Percentiles rank a stretch among this genome's conserved stretches.
Evolutionary conservation across 2,113 vertebrate genomes (phyloP).

Genomic region (Sciurus niger): DNA sequence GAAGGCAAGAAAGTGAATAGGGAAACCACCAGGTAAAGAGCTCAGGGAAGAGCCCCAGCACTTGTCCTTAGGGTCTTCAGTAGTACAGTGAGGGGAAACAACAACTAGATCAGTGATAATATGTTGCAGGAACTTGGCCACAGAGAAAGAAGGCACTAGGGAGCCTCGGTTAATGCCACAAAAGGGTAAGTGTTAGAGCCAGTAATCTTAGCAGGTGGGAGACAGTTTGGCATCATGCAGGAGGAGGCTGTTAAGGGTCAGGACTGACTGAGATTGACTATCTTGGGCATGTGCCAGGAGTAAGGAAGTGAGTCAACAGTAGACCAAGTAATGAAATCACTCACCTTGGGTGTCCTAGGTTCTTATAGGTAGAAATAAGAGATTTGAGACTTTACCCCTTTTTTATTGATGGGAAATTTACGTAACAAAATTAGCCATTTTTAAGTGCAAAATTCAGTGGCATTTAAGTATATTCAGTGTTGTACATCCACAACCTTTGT

Average conservation of each 20-base stretch:
- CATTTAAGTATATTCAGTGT: background rate
- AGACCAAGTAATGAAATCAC: background rate
- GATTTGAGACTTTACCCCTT: background rate
- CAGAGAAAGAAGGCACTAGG: background rate
- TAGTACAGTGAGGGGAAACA: background rate
- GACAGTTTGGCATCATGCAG: background rate
- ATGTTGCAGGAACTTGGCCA: background rate
- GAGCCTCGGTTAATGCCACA: background rate
- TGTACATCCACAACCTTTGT: background rate
- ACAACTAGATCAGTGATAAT: too few species aligned
- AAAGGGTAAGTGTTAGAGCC: background rate
- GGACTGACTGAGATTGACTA: background rate
- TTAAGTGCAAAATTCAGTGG: background rate
- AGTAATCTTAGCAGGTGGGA: background rate
- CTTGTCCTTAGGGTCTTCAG: background rate
- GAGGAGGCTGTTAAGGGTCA: background rate
- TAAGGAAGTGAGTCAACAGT: background rate
- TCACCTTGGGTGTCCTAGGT: background rate
- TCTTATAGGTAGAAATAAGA: background rate
- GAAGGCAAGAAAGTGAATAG: background rate
- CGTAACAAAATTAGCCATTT: background rate
- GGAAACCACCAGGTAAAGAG: background rate
- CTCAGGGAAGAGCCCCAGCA: background rate
- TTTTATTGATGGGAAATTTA: conserved; percentile 24
- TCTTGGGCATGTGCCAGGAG: background rate